Conservation (phyloP, 2,113 vertebrate species). For the Okapia johnstoni region DNA sequence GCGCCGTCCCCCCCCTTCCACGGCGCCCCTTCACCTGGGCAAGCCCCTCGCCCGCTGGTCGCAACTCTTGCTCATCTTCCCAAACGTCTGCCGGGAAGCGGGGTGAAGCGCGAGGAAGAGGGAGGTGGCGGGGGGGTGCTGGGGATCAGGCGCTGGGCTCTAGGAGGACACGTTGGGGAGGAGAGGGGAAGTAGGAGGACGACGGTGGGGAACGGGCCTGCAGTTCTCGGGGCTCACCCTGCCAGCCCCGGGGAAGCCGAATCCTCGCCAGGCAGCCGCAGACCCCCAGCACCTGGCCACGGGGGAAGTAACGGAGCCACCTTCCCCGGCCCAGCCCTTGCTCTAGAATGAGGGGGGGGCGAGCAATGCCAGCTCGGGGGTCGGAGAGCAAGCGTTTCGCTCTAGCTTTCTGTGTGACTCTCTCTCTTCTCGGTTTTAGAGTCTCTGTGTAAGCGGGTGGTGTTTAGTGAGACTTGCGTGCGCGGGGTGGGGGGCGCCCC, state of each 20-base stretch:
- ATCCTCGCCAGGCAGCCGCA: constrained; percentile 66
- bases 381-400: constrained; percentile 55
- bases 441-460: neutral
- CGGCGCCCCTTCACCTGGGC: constrained; percentile 70
- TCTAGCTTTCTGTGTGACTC: constrained; percentile 51
- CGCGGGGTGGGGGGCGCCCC: constrained; percentile 12
- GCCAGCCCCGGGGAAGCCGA: constrained; percentile 65
- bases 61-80: constrained; percentile 73
- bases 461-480: constrained; percentile 18
- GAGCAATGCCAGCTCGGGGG: constrained; percentile 43
- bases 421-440: constrained; percentile 28
- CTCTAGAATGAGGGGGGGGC: constrained; percentile 43
- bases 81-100: constrained; percentile 60
- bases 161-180: constrained; percentile 74
- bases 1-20: constrained; percentile 26
- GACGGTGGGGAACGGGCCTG: constrained; percentile 73
- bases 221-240: constrained; percentile 75
- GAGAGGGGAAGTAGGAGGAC: constrained; percentile 67
- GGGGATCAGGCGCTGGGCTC: constrained; percentile 73
- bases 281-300: constrained; percentile 72
- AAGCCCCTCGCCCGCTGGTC: constrained; percentile 65
- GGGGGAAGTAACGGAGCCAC: constrained; percentile 63
- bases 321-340: constrained; percentile 53
- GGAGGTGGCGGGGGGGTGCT: constrained; percentile 64
- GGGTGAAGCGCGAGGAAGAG: constrained; percentile 59